Evolutionary conservation across 2,797 vertebrate genomes (phyloP), one percentile per base, ranked within the genome.

Genomic region (Malacoctenus gilli): DNA sequence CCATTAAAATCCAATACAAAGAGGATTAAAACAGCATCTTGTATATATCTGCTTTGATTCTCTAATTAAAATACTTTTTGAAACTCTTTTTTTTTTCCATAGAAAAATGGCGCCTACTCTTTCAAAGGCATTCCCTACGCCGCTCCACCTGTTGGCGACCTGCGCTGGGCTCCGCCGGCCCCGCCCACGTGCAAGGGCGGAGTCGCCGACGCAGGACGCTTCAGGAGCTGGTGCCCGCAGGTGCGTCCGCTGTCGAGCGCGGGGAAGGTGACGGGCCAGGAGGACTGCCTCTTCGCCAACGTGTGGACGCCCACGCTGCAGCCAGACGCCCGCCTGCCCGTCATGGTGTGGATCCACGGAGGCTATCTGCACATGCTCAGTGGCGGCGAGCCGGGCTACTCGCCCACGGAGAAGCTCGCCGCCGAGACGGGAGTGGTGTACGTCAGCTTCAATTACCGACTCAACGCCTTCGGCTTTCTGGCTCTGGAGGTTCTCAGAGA

Each of bases 391-490:
- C 56, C 12, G 10, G 84, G 83, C 2, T 93, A 90, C 80, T 86
- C 85, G 0, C 93, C 91, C 42, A 89, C 79, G 0, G 91, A 92
- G 77, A 66, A 84, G 58, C 82, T 93, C 1, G 85, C 91, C 0
- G 63, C 59, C 0, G 55, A 74, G 28, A 92, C 91, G 0, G 50
- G 51, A 0, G 3, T 76, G 0, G 91, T 93, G 8, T 92, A 90
- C 1, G 90, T 94, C 72, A 94, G 92, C 85, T 83, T 94, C 64
- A 94, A 94, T 79, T 93, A 93, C 84, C 87, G 92, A 53, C 91
- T 93, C 43, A 91, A 90, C 46, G 91, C 88, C 0, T 92, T 94
- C 5, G 93, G 92, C 36, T 94, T 94, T 79, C 64, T 94, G 82
- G 90, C 92, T 0, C 65, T 94, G 72, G 63, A 91, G 61, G n/a